Evolutionary conservation across 2,113 vertebrate genomes (phyloP).

Genomic region (Greenwoodochromis staneri): DNA sequence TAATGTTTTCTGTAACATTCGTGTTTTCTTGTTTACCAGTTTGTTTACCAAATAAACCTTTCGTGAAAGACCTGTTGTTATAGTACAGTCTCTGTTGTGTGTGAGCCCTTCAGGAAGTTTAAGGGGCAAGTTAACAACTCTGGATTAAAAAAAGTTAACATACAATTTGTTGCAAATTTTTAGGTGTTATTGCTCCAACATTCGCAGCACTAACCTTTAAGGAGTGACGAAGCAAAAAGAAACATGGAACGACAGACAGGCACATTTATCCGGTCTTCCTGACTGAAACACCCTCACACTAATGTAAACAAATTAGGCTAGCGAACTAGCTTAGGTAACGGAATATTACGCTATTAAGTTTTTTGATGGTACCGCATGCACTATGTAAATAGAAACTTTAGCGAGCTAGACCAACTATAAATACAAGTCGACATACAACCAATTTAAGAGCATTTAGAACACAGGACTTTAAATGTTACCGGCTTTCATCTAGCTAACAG

Average conservation of each 20-base stretch:
- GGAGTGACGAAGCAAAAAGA: not conserved
- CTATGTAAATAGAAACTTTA: not conserved
- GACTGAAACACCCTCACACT: not conserved
- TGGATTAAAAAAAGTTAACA: not conserved
- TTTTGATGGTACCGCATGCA: not conserved
- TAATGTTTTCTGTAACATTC: not conserved
- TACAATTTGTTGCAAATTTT: not conserved
- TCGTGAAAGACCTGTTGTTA: not conserved
- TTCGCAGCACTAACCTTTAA: not conserved
- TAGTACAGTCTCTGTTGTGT: not conserved
- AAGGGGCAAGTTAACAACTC: not conserved
- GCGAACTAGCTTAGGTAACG: not conserved
- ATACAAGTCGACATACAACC: accelerated
- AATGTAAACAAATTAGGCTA: conserved; percentile 26
- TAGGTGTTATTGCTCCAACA: not conserved
- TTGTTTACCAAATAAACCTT: not conserved
- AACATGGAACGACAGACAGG: not conserved
- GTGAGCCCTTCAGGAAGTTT: accelerated
- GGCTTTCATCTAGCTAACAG: not conserved
- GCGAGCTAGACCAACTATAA: not conserved
- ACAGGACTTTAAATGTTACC: not conserved
- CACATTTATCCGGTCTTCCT: not conserved
- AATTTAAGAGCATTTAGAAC: not conserved
- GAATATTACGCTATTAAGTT: not conserved
- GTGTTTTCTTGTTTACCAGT: accelerated